These are phyloP conservation scores for Aphidius colemani DNA, from an alignment of 2,888 invertebrate genomes.

Conservation along the genomic window DNA sequence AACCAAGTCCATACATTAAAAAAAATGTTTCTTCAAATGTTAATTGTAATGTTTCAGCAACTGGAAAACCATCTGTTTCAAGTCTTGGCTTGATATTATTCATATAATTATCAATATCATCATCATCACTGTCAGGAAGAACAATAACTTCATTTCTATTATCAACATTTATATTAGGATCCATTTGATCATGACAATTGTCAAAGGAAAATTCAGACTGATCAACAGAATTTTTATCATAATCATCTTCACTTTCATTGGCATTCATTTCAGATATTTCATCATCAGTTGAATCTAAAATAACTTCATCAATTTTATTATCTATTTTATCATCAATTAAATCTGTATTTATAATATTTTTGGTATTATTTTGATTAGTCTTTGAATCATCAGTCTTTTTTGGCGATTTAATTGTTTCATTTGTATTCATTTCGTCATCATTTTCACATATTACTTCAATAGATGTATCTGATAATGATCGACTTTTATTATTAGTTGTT, in stretches of 20 bases:
- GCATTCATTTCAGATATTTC: constrained; percentile 44
- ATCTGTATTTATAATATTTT: constrained; percentile 22
- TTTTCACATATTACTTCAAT: neutral
- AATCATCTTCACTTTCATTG: constrained; percentile 34
- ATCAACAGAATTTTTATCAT: constrained; percentile 1
- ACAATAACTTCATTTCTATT: constrained; percentile 62
- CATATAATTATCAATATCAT: constrained; percentile 68
- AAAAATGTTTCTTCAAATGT: constrained; percentile 80
- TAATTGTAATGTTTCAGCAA: constrained; percentile 71
- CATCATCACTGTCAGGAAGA: constrained; percentile 69
- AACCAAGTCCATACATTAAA: constrained; percentile 69
- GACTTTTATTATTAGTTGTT: neutral
- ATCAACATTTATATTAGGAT: constrained; percentile 33
- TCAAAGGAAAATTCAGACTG: constrained; percentile 9
- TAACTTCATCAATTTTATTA: constrained; percentile 38
- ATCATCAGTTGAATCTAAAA: constrained; percentile 47
- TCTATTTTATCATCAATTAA: neutral
- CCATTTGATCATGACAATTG: constrained; percentile 23
- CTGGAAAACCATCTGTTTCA: constrained; percentile 65
- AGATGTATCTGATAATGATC: neutral
- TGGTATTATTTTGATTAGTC: constrained; percentile 15
- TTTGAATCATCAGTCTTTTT: constrained; percentile 31
- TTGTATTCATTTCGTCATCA: neutral
- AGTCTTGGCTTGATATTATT: constrained; percentile 66
- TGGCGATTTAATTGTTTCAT: neutral